phyloP scores from a whole-genome alignment of 2,888 invertebrate species.

The Drosophila meridionalis region DNA sequence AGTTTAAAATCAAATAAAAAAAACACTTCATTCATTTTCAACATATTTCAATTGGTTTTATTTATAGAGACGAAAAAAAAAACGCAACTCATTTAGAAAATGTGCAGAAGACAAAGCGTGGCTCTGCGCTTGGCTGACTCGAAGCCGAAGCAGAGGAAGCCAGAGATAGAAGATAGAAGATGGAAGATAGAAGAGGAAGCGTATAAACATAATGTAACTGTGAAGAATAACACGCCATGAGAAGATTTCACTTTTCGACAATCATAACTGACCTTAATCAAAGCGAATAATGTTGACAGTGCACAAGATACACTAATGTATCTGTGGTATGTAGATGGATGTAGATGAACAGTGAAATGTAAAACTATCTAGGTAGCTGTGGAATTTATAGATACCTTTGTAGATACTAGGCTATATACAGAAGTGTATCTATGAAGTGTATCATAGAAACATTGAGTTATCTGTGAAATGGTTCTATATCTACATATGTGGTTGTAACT shows the following conservation, averaged over 20 bases:
- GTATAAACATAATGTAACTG: neutral
- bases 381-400: neutral
- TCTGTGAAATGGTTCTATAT: neutral
- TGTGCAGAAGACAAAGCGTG: constrained; percentile 3
- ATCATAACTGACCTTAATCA: constrained; percentile 76
- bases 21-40: neutral
- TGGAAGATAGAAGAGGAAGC: constrained; percentile 1
- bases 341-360: neutral
- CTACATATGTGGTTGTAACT: neutral
- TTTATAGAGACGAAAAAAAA: neutral
- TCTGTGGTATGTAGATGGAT: neutral
- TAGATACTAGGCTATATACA: too few relatives aligned
- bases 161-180: constrained; percentile 6
- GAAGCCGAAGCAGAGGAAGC: constrained; percentile 9
- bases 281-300: constrained; percentile 58
- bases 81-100: constrained; percentile 24
- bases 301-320: constrained; percentile 11
- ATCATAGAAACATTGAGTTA: too few relatives aligned
- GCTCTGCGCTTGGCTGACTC: constrained; percentile 49
- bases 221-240: constrained; percentile 32
- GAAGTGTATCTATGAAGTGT: neutral
- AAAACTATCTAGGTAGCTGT: neutral
- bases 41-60: constrained; percentile 5
- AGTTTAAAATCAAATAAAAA: constrained; percentile 1
- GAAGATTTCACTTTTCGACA: constrained; percentile 68